These are phyloP conservation scores for Pollenia amentaria DNA, from an alignment of 2,888 invertebrate species.

Conservation along the genomic window DNA sequence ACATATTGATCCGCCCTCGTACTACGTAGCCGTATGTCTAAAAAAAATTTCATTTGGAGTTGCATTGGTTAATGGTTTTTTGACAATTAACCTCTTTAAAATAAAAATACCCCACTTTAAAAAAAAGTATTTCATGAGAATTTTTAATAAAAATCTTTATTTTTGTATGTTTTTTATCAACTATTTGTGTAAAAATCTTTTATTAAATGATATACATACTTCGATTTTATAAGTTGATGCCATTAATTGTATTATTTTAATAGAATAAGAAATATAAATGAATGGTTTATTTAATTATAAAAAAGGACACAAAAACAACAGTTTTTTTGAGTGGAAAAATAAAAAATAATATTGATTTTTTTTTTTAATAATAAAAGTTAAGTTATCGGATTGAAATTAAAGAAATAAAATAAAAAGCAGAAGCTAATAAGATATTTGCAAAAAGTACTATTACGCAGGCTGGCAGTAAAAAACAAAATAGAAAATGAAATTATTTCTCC, in stretches of 20 bases:
- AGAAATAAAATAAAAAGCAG: neutral
- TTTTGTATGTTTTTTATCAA: constrained; percentile 39
- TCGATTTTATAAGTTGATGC: constrained; percentile 37
- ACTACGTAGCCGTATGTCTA: too few relatives aligned
- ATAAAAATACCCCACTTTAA: neutral
- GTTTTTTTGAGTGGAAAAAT: constrained; percentile 34
- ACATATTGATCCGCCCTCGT: too few relatives aligned
- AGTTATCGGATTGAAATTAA: constrained; percentile 24
- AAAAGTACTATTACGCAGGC: neutral
- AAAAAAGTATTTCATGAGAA: neutral
- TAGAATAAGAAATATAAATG: constrained; percentile 47
- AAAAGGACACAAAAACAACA: constrained; percentile 14
- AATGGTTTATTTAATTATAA: constrained; percentile 36
- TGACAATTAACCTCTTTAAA: neutral
- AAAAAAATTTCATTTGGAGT: too few relatives aligned
- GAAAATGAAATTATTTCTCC: constrained; percentile 16
- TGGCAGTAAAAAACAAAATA: constrained; percentile 21
- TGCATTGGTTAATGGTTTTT: too few relatives aligned
- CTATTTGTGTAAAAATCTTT: constrained; percentile 62
- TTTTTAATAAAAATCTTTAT: constrained; percentile 60
- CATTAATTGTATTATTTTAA: constrained; percentile 35
- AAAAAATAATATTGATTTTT: constrained; percentile 12
- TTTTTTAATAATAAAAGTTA: constrained; percentile 17
- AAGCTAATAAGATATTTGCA: constrained; percentile 11
- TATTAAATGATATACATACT: constrained; percentile 20